These are phyloP conservation scores for Trogon melanurus DNA, from an alignment of 2,113 vertebrate genomes.

Conservation along the genomic window DNA sequence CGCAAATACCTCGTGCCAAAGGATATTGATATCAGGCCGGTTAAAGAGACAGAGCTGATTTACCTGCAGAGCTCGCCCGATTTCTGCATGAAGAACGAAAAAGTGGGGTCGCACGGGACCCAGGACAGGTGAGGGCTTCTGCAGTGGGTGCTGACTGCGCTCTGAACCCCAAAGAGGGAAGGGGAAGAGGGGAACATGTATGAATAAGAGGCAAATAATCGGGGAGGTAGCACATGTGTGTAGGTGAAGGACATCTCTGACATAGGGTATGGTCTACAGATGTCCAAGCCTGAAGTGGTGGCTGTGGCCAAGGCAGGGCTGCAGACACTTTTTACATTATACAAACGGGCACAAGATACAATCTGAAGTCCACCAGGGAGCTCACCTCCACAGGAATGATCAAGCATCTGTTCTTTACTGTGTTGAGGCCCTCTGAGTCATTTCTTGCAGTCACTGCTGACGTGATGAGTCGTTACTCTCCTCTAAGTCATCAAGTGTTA, in stretches of 20 bases:
- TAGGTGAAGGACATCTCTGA: background rate
- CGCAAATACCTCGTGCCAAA: slow-evolving; percentile 98
- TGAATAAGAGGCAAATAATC: background rate
- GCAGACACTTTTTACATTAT: background rate
- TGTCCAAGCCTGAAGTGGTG: background rate
- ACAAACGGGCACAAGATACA: background rate
- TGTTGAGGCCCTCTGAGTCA: background rate
- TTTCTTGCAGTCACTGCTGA: background rate
- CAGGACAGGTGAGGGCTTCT: slow-evolving; percentile 88
- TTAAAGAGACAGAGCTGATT: slow-evolving; percentile 94
- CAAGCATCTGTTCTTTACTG: background rate
- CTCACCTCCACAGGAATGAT: background rate
- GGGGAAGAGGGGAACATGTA: background rate
- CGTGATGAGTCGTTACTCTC: background rate
- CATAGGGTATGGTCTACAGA: fast-evolving
- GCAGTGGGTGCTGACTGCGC: background rate
- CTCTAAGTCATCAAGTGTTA: background rate
- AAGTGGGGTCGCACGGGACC: slow-evolving; percentile 92
- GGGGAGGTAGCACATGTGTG: background rate
- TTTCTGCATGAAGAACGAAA: slow-evolving; percentile 94
- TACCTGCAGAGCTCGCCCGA: slow-evolving; percentile 96
- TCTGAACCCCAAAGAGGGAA: background rate
- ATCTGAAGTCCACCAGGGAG: background rate
- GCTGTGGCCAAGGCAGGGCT: background rate
- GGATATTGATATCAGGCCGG: slow-evolving; percentile 94